Evolutionary conservation across 1,140 invertebrate species (phyloP).

Genomic region (Orchestia grillus): DNA sequence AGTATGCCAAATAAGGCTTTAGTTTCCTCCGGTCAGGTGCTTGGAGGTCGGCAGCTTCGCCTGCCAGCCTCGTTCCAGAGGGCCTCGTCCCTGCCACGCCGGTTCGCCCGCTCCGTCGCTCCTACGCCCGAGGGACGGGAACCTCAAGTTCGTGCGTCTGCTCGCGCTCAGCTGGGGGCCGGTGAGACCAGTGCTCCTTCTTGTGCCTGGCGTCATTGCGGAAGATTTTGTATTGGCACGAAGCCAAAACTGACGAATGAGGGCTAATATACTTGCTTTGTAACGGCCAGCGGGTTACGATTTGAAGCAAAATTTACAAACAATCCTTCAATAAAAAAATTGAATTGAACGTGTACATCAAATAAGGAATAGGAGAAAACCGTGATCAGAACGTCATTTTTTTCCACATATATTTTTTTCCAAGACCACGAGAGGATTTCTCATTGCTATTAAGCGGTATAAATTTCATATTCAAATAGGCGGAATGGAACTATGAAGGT

Average conservation of each 20-base stretch:
- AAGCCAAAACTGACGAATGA: neutral
- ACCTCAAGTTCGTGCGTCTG: slow-evolving; percentile 1
- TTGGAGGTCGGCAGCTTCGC: slow-evolving; percentile 10
- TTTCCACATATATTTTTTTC: no score
- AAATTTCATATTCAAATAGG: no score
- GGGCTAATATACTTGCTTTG: neutral
- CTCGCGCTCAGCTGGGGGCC: neutral
- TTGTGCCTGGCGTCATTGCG: no score
- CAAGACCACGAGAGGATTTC: no score
- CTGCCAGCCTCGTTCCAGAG: slow-evolving; percentile 33
- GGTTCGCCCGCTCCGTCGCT: slow-evolving; percentile 36
- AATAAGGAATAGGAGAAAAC: neutral
- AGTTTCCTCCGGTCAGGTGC: neutral
- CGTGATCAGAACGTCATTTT: no score
- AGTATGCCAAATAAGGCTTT: neutral
- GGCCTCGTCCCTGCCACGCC: slow-evolving; percentile 9
- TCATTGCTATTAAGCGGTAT: no score
- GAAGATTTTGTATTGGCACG: no score
- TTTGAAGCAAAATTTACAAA: neutral
- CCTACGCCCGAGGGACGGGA: neutral
- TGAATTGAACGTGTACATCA: neutral
- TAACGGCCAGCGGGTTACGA: neutral
- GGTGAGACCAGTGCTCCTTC: neutral
- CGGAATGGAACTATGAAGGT: no score
- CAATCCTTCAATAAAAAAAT: neutral